Percentiles rank a stretch among this genome's conserved stretches.
Conservation (phyloP, 2,113 vertebrate genomes). For the Monopterus albus region DNA sequence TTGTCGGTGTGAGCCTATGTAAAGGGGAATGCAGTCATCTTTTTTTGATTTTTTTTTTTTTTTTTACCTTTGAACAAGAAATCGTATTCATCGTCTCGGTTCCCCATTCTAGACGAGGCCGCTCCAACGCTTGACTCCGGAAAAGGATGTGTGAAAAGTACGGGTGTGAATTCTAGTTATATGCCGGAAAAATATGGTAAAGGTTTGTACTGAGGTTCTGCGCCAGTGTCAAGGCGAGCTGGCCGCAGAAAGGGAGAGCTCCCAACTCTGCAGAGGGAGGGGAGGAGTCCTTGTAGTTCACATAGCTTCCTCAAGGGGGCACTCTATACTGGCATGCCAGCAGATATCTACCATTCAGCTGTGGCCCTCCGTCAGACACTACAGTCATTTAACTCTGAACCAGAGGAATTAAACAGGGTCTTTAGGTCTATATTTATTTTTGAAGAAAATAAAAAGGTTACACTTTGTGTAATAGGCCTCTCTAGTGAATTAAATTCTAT, state of each 20-base stretch:
- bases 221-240: constrained; percentile 80
- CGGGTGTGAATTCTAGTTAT: constrained; percentile 41
- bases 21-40: constrained; percentile 67
- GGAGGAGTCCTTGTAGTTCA: constrained; percentile 78
- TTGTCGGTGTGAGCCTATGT: constrained; percentile 36
- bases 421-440: no score
- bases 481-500: no score
- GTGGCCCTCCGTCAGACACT: not conserved
- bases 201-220: constrained; percentile 72
- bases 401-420: not conserved
- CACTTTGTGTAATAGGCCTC: no score
- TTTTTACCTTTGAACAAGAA: constrained; percentile 88
- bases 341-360: constrained; percentile 29
- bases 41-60: no score
- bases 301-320: constrained; percentile 63
- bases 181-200: constrained; percentile 44
- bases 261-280: constrained; percentile 82
- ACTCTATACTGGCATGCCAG: constrained; percentile 46
- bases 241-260: constrained; percentile 78
- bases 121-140: constrained; percentile 69
- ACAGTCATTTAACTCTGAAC: not conserved
- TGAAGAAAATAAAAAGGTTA: no score
- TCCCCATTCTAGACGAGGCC: constrained; percentile 85
- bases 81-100: constrained; percentile 89
- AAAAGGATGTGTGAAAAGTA: constrained; percentile 51